A percentile compares a stretch with the other conserved stretches of the same genome.
Evolutionary conservation across 2,113 vertebrate genomes (phyloP).

Genomic region (Danio rerio): DNA sequence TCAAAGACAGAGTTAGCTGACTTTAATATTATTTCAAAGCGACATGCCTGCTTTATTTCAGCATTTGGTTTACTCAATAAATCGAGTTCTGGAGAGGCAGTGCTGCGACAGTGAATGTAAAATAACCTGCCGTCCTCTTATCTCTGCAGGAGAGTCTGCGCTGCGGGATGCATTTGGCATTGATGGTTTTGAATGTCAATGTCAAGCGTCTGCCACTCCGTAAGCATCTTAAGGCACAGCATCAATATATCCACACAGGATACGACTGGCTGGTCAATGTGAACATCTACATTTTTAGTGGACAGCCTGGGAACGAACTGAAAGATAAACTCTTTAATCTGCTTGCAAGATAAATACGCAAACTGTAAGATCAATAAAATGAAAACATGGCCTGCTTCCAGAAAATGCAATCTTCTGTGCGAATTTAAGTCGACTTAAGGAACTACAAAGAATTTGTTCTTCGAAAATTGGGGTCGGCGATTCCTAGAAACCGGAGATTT

Average conservation of each 20-base stretch:
- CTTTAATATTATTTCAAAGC: background rate
- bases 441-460: background rate
- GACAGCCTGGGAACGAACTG: background rate
- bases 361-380: background rate
- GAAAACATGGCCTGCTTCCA: background rate
- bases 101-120: conserved; percentile 5
- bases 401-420: background rate
- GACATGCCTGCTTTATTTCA: background rate
- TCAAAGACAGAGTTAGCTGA: background rate
- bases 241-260: conserved; percentile 16
- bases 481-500: background rate
- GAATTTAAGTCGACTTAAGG: background rate
- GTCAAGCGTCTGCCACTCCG: background rate
- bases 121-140: conserved; percentile 3
- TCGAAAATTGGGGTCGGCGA: background rate
- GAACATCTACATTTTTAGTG: background rate
- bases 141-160: conserved; percentile 12
- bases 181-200: conserved; percentile 32
- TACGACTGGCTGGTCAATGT: conserved; percentile 11
- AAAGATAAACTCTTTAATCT: background rate
- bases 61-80: background rate
- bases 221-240: conserved; percentile 10
- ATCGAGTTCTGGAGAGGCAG: background rate
- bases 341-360: background rate
- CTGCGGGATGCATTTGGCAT: background rate